Evolutionary conservation across 1,140 invertebrate genomes (phyloP), one percentile per base, ranked within the genome.

Genomic region (Venustaconcha ellipsiformis): DNA sequence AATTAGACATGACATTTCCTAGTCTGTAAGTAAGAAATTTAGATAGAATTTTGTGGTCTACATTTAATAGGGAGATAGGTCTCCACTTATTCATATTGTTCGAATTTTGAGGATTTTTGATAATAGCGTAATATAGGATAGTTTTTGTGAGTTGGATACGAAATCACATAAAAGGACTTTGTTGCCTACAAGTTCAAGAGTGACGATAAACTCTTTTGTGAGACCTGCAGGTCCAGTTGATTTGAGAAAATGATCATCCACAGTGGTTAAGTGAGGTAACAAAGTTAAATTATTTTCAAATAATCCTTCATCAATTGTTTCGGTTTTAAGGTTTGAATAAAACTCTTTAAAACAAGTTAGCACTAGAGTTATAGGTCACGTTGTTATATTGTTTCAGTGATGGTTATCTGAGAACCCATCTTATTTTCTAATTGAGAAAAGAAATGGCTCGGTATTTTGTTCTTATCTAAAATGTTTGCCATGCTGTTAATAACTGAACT

Each of bases 161-260:
- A 62, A n/a, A 62, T 72, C 59, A 70, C 66, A 78, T 12, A 82
- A 26, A 13, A 68, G 56, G 1, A 71, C 30, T 60, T 83, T 65
- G 55, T 72, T 65, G 26, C 65, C 78, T 37, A 83, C 64, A 15
- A 79, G 26, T 73, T 23, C 78, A 64, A n/a, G 70, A 79, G 78
- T 23, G 23, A 23, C 23, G 23, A 23, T 23, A 23, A 23, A 23
- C 23, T 23, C 23, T 23, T 23, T 23, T 15, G 74, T 69, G 8
- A 84, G 56, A 0, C 83, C 83, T 75, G 82, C 83, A 37, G 26
- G 59, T 18, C 78, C 83, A 15, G 83, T 82, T 23, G 74, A 78
- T 65, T 80, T 82, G 72, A 80, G 78, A 17, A 64, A 15, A 57
- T 37, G 30, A 60, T 58, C 73, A 60, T 64, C 23, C n/a, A 70